Evolutionary conservation across 2,113 vertebrate species (phyloP), one percentile per base, ranked within the genome.

Genomic region (Coptodon bakossiorum): DNA sequence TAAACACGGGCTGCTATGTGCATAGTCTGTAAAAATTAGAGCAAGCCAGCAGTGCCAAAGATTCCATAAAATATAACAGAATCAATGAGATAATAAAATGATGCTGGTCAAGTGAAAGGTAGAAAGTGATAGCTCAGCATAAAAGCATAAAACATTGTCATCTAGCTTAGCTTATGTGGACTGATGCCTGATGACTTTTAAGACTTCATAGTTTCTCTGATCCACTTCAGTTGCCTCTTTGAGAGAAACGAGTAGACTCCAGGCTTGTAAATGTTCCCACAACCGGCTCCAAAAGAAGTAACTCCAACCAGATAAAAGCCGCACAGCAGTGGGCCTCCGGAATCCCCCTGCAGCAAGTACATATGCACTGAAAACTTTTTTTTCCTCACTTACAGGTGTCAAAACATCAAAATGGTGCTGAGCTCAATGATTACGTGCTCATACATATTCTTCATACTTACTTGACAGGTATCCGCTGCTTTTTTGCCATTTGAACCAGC

Each of bases 241-340:
- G 95, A 85, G 29, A 96, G 82, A 10, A 92, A 91, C 2, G 90
- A 1, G 81, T 95, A 96, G 2, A 96, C 85, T 12, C 95, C 96
- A 2, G 96, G 95, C 2, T 90, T 89, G 9, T 45, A 66, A 3
- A 8, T 48, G 0, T 10, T 0, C 24, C 93, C 96, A 87, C 95
- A 96, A 0, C 0, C 0, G 0, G 0, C 1, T 12, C 90, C 94
- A 84, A 94, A 96, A 12, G 96, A 95, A 3, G 94, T 93, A 59
- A 96, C 36, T 61, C 95, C 96, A 6, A 89, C 82, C 0, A 95
- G 81, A 2, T 2, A 56, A 6, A 61, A 43, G 1, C 83, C 73
- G 73, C 95, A 96, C 52, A 96, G 1, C 78, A 96, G 90, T 1
- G 96, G 95, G 1, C 95, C 96, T 22, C 96, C 96, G 1, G 96